A percentile compares a stretch with the other conserved stretches of the same genome.
These are phyloP conservation scores for Salminus brasiliensis DNA, from an alignment of 2,113 vertebrate species.

Conservation along the genomic window DNA sequence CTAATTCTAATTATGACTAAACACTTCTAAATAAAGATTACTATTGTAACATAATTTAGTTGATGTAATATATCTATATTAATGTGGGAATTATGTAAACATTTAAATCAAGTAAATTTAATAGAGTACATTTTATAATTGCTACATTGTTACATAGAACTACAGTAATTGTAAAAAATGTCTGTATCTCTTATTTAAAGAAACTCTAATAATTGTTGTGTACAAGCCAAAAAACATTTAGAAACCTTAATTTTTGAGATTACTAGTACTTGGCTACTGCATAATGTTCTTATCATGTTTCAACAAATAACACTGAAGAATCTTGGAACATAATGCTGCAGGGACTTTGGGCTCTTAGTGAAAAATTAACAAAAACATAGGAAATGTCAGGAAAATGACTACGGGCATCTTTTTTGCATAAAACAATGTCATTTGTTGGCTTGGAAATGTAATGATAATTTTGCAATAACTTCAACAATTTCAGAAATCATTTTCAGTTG, in stretches of 20 bases:
- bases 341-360: not conserved
- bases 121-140: too few relatives aligned
- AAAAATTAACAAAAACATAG: not conserved
- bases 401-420: not conserved
- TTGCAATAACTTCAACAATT: not conserved
- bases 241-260: not conserved
- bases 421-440: not conserved
- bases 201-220: too few relatives aligned
- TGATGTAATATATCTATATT: too few relatives aligned
- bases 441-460: not conserved
- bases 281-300: conserved; percentile 11
- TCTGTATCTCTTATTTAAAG: too few relatives aligned
- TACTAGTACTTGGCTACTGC: not conserved
- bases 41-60: too few relatives aligned
- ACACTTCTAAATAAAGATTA: too few relatives aligned
- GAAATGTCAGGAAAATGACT: conserved; percentile 10
- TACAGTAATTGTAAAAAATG: too few relatives aligned
- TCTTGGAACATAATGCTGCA: not conserved
- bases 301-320: conserved; percentile 1
- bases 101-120: too few relatives aligned
- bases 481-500: too few relatives aligned
- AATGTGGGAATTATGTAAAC: too few relatives aligned
- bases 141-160: too few relatives aligned
- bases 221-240: not conserved
- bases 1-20: too few relatives aligned